Conservation (phyloP, 2,888 invertebrate species). For the Drosophila multiciliata region DNA sequence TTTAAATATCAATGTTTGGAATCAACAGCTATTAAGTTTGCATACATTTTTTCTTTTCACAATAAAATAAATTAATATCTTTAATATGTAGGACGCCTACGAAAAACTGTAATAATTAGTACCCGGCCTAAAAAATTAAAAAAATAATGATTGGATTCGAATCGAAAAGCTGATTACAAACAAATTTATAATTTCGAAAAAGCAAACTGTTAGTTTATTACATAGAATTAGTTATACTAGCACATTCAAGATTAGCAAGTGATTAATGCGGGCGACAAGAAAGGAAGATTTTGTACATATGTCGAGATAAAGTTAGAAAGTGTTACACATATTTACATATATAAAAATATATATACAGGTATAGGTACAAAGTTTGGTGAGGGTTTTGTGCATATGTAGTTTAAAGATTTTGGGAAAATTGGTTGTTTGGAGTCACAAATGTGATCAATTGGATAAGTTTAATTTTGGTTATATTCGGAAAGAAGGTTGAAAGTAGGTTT, state of each 20-base stretch:
- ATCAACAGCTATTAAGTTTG: not conserved
- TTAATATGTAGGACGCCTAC: too few species aligned
- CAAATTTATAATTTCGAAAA: not conserved
- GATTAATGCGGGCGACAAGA: not conserved
- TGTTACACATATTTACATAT: constrained; percentile 49
- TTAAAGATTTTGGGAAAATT: constrained; percentile 34
- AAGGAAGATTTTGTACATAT: constrained; percentile 9
- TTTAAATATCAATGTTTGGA: not conserved
- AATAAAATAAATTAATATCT: not conserved
- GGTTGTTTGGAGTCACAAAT: constrained; percentile 32
- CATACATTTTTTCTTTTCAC: not conserved
- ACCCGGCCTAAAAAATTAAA: not conserved
- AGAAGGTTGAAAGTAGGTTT: constrained; percentile 1
- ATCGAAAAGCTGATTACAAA: not conserved
- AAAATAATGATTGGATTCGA: not conserved
- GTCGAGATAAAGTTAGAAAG: constrained; percentile 18
- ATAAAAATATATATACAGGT: constrained; percentile 52
- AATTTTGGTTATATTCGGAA: constrained; percentile 14
- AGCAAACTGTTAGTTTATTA: not conserved
- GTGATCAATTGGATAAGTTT: constrained; percentile 19
- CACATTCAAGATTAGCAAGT: constrained; percentile 5
- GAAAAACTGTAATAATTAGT: not conserved
- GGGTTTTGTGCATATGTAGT: constrained; percentile 60
- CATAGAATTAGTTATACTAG: not conserved
- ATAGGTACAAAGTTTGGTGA: constrained; percentile 25